Evolutionary conservation across 2,113 vertebrate species (phyloP), one percentile per base, ranked within the genome.

Genomic region (Actenoides lindsayi): DNA sequence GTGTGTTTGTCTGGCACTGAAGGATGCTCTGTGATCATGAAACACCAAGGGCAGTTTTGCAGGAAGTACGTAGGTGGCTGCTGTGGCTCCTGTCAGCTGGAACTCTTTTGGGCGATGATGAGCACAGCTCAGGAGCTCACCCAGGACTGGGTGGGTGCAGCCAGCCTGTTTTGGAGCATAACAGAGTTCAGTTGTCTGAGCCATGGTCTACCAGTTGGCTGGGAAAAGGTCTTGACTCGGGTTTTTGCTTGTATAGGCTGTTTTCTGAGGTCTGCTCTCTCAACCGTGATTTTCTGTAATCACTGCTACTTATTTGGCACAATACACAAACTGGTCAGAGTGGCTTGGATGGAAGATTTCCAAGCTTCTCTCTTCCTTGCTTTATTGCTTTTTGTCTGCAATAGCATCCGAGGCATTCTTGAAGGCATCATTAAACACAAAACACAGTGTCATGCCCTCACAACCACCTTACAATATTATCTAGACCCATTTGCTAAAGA

Each of bases 321-420:
- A 0, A 50, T 67, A n/a, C 39, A 33, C 41, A 65, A 65, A 89
- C 30, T 31, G 33, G 50, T 54, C 56, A 50, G 33, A 92, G 62
- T 64, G 30, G 39, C n/a, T 71, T 65, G n/a, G 62, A 71, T 70
- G 79, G 87, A 89, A 82, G 82, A 51, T 62, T 95, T 91, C 79
- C 50, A 83, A 44, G 70, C 19, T 53, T 87, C 27, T 83, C 27
- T 44, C 39, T 73, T 75, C 50, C 64, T 84, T 91, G 28, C 79
- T 88, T 88, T 79, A 68, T 86, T 94, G 31, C 19, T n/a, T 93
- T 93, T 82, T 82, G n/a, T 63, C 85, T 94, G 14, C 65, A 59
- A 88, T 74, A 70, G 54, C 48, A 80, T 81, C 71, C 5, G 7
- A 77, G 60, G 27, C 5, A 0, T 80, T 81, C 46, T 67, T 83